A percentile compares a stretch with the other conserved stretches of the same genome.
These are phyloP conservation scores for Sigmodon hispidus DNA, from an alignment of 2,113 vertebrate species.

Conservation along the genomic window DNA sequence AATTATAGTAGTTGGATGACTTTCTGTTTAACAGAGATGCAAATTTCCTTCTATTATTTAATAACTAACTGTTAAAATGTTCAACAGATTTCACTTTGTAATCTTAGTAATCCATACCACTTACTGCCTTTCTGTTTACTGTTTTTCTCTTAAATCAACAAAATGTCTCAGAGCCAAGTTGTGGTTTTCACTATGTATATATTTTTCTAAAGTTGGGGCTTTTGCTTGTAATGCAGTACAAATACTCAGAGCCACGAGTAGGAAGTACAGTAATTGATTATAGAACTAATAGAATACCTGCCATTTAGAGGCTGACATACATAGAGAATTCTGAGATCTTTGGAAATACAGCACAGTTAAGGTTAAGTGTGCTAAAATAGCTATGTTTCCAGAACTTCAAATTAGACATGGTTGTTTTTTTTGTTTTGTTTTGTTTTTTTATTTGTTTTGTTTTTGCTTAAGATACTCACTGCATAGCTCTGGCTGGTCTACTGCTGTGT, in stretches of 20 bases:
- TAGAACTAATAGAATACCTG: slow-evolving; percentile 46
- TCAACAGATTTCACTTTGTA: slow-evolving; percentile 42
- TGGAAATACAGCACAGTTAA: slow-evolving; percentile 20
- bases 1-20: slow-evolving; percentile 12
- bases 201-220: slow-evolving; percentile 50
- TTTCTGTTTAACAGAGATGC: slow-evolving; percentile 39
- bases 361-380: slow-evolving; percentile 30
- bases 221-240: slow-evolving; percentile 52
- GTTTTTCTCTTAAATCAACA: slow-evolving; percentile 53
- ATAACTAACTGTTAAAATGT: neutral
- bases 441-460: neutral
- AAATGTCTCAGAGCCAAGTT: slow-evolving; percentile 49
- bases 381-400: slow-evolving; percentile 40
- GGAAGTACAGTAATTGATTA: slow-evolving; percentile 36
- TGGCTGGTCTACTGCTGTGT: neutral
- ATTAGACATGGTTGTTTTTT: neutral
- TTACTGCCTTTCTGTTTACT: neutral
- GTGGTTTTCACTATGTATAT: neutral
- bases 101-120: neutral
- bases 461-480: neutral
- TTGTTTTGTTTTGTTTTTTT: neutral
- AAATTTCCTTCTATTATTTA: neutral
- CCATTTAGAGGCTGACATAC: slow-evolving; percentile 41
- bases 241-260: neutral
- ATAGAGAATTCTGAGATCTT: slow-evolving; percentile 30